Evolutionary conservation across 2,113 vertebrate species (phyloP).

Genomic region (Cebus imitator): DNA sequence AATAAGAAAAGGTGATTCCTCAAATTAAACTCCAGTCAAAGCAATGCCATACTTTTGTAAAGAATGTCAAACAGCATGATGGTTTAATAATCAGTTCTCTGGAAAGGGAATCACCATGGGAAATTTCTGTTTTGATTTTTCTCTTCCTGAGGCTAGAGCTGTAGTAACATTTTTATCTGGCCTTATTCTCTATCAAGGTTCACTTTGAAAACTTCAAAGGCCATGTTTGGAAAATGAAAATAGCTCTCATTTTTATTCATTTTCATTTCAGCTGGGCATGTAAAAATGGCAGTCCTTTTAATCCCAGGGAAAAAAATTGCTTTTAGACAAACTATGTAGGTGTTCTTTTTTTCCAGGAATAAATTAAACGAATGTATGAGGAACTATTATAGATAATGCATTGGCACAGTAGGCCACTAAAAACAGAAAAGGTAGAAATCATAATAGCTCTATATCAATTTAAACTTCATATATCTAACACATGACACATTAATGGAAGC

Average conservation of each 20-base stretch:
- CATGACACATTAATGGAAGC: background rate
- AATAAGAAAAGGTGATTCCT: slow-evolving; percentile 5
- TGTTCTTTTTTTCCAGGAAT: slow-evolving; percentile 46
- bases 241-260: slow-evolving; percentile 51
- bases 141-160: background rate
- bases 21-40: background rate
- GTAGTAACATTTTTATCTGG: slow-evolving; percentile 7
- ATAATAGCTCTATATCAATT: background rate
- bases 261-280: background rate
- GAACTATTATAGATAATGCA: slow-evolving; percentile 1
- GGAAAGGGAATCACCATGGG: background rate
- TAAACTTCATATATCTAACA: background rate
- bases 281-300: slow-evolving; percentile 39
- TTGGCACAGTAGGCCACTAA: slow-evolving; percentile 8
- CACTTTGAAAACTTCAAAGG: slow-evolving; percentile 57
- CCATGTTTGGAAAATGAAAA: slow-evolving; percentile 39
- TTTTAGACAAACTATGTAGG: slow-evolving; percentile 43
- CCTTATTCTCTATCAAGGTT: slow-evolving; percentile 7
- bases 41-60: background rate
- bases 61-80: background rate
- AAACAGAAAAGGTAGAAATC: background rate
- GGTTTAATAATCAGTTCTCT: background rate
- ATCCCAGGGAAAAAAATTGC: background rate
- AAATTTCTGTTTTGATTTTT: slow-evolving; percentile 44
- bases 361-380: slow-evolving; percentile 36